Evolutionary conservation across 2,888 invertebrate species (phyloP).

Genomic region (Boloria selene): DNA sequence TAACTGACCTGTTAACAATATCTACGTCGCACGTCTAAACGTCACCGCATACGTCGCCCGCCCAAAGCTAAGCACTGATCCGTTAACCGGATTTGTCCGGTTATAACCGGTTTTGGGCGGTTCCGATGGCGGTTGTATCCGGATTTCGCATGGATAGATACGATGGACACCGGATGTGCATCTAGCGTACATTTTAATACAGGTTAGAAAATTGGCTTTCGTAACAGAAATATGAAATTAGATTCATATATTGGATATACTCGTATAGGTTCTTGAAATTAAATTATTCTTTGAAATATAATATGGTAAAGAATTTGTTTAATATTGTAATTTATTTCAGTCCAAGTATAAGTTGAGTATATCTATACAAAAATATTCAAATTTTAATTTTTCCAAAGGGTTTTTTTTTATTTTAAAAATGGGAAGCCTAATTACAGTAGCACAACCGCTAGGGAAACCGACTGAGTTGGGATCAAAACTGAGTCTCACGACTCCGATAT

Average conservation of each 20-base stretch:
- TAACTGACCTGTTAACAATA: slow-evolving; percentile 27
- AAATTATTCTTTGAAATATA: too few relatives aligned
- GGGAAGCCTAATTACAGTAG: too few relatives aligned
- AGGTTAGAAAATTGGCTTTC: slow-evolving; percentile 38
- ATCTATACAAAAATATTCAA: too few relatives aligned
- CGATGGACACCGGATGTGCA: slow-evolving; percentile 48
- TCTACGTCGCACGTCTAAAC: slow-evolving; percentile 43
- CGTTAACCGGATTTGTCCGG: slow-evolving; percentile 51
- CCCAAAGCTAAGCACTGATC: slow-evolving; percentile 45
- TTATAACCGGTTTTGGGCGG: slow-evolving; percentile 48
- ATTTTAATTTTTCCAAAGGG: too few relatives aligned
- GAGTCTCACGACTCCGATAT: too few relatives aligned
- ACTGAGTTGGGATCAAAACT: too few relatives aligned
- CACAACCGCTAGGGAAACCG: too few relatives aligned
- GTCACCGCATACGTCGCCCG: slow-evolving; percentile 40
- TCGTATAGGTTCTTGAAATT: too few relatives aligned
- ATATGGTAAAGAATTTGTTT: too few relatives aligned
- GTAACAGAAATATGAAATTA: slow-evolving; percentile 31
- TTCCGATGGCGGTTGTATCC: slow-evolving; percentile 51
- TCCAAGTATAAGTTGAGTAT: neutral
- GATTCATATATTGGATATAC: neutral
- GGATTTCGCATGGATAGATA: slow-evolving; percentile 60
- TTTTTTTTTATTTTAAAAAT: too few relatives aligned
- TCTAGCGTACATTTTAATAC: slow-evolving; percentile 46
- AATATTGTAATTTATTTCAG: neutral